These are phyloP conservation scores for Agrochola macilenta DNA, from an alignment of 2,888 invertebrate species.

Conservation along the genomic window DNA sequence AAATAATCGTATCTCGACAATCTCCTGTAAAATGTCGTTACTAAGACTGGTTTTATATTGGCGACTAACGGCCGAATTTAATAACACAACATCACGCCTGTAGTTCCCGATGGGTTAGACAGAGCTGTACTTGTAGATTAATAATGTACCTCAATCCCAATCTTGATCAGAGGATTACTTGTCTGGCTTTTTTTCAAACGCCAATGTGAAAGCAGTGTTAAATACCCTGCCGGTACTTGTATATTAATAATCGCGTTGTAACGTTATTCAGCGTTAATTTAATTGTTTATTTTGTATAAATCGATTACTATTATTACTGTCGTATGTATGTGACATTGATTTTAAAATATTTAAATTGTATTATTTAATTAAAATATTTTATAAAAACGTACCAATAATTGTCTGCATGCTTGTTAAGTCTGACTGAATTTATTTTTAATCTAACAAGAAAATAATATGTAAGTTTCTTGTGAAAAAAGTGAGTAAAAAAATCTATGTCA, in stretches of 20 bases:
- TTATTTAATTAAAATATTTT: conserved; percentile 31
- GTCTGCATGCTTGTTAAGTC: conserved; percentile 43
- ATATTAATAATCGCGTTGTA: conserved; percentile 49
- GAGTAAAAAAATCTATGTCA: conserved; percentile 50
- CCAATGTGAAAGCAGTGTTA: conserved; percentile 16
- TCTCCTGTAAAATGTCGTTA: not conserved
- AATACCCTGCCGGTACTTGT: conserved; percentile 53
- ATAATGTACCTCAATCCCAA: not conserved
- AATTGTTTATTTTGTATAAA: conserved; percentile 63
- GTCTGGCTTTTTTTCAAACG: not conserved
- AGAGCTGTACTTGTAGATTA: not conserved
- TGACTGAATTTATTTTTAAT: conserved; percentile 54
- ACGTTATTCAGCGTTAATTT: conserved; percentile 44
- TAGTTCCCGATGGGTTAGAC: not conserved
- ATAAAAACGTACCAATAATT: conserved; percentile 25
- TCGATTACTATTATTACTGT: conserved; percentile 47
- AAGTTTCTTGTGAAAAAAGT: conserved; percentile 13
- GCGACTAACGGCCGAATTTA: not conserved
- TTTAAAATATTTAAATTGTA: conserved; percentile 34
- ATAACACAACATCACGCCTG: not conserved
- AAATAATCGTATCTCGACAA: conserved; percentile 16
- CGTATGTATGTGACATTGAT: conserved; percentile 51
- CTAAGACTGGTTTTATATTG: conserved; percentile 6
- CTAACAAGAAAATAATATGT: conserved; percentile 16
- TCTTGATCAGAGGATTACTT: not conserved